Evolutionary conservation across 2,797 vertebrate species (phyloP).

Genomic region (Lacerta bilineata): DNA sequence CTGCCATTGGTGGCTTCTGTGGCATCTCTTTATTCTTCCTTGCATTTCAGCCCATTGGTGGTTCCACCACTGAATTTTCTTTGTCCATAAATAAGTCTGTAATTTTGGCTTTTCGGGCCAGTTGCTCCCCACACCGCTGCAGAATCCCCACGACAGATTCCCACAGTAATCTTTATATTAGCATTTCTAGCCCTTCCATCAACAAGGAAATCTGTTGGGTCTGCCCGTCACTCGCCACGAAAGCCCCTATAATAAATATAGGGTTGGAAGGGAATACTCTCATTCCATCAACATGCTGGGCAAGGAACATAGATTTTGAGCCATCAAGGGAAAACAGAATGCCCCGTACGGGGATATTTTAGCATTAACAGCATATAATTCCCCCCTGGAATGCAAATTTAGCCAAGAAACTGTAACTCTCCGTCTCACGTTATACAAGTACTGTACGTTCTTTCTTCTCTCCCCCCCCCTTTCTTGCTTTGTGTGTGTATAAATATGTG

Average conservation of each 20-base stretch:
- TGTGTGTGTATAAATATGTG: background rate
- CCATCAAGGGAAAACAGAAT: constrained; percentile 42
- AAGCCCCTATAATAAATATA: background rate
- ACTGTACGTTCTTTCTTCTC: background rate
- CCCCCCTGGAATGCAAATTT: constrained; percentile 48
- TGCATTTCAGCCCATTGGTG: background rate
- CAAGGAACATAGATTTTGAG: background rate
- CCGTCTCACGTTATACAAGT: constrained; percentile 25
- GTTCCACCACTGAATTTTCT: background rate
- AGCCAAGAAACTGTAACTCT: constrained; percentile 28
- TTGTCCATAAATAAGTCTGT: constrained; percentile 1
- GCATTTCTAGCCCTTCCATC: background rate
- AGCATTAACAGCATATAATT: constrained; percentile 18
- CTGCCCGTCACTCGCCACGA: background rate
- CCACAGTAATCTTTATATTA: background rate
- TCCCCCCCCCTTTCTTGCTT: background rate
- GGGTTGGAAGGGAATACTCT: background rate
- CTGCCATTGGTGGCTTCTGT: rapidly evolving
- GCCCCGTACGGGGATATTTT: constrained; percentile 23
- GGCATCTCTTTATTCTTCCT: background rate
- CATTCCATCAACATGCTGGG: background rate
- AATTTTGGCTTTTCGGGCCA: background rate
- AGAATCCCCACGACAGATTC: background rate
- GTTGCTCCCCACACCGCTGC: rapidly evolving
- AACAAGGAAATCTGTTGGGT: background rate